Base-by-base conservation (phyloP, 1,140 invertebrate species). In the Penaeus chinensis region DNA sequence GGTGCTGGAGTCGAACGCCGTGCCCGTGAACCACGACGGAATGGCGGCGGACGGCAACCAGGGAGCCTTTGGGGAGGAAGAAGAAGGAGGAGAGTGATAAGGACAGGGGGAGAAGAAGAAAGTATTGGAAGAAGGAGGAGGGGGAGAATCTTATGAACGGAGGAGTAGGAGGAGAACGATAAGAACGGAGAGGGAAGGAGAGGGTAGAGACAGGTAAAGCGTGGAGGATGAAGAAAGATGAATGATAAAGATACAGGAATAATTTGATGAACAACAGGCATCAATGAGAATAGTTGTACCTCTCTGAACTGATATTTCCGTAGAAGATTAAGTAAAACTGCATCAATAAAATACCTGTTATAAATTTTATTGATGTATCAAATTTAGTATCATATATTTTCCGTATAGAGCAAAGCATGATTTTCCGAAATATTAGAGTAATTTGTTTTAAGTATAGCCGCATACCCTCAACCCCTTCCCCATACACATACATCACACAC, bases 1-100 rank as follows among this genome's bases (percentile, higher is more conserved):
- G 0, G 71, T 74, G n/a, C n/a, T 74, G 18, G 71, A 74, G 11
- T 74, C 71, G 27, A 74, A 74, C 71, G 71, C 71, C 71, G n/a
- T 74, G 5, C 71, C 71, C 24, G 24, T 74, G 13, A 74, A 37
- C n/a, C 22, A 27, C 24, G 27, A 32, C 71, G 71, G 71, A 0
- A 19, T 37, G 71, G 42, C 27, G n/a, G 71, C 71, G 27, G 42
- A 74, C n/a, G 71, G 71, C 18, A 27, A 37, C 27, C 71, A 74
- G 24, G 71, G 71, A 24, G 27, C n/a, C 71, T 74, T 74, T 54
- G 54, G 54, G 5, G 74, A 77, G 74, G 20, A 47, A 18, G 22
- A 18, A 47, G 74, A 77, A 47, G 47, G 22, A 20, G 47, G 19
- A 20, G 74, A 77, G 42, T 4, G 13, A 77, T 22, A 22, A 32